A percentile compares a stretch with the other conserved stretches of the same genome.
Evolutionary conservation across 2,113 vertebrate genomes (phyloP).

Genomic region (Athene cunicularia): DNA sequence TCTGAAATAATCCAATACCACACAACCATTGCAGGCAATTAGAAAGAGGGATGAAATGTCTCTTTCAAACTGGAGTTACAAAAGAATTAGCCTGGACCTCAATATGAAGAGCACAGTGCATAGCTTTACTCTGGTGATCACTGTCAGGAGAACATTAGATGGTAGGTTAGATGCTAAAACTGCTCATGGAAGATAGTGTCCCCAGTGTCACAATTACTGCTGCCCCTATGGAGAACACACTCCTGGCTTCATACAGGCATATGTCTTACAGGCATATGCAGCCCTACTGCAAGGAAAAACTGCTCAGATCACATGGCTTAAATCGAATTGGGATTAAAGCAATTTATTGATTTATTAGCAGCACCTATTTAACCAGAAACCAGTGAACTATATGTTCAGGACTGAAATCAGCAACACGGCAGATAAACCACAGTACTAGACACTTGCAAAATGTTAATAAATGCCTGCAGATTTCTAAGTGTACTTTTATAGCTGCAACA

Average conservation of each 20-base stretch:
- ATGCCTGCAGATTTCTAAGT: not conserved
- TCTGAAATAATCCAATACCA: not conserved
- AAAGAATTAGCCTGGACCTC: not conserved
- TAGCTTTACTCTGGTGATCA: not conserved
- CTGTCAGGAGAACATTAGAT: not conserved
- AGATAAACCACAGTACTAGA: not conserved
- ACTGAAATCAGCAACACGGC: not conserved
- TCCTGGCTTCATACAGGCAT: not conserved
- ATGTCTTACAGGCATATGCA: not conserved
- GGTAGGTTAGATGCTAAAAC: not conserved
- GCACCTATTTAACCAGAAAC: not conserved
- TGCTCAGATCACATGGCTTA: not conserved
- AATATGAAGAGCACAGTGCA: rapidly evolving
- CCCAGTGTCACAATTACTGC: too few species aligned
- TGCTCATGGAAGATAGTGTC: not conserved
- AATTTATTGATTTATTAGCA: not conserved
- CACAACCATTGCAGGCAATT: not conserved
- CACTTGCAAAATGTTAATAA: not conserved
- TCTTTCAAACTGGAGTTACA: not conserved
- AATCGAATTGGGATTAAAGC: not conserved
- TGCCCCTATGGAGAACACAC: not conserved
- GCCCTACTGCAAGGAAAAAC: not conserved
- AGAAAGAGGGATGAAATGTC: not conserved
- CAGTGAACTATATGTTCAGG: not conserved
- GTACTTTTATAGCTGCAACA: not conserved